Evolutionary conservation across 2,113 vertebrate genomes (phyloP).

Genomic region (Empidonax traillii): DNA sequence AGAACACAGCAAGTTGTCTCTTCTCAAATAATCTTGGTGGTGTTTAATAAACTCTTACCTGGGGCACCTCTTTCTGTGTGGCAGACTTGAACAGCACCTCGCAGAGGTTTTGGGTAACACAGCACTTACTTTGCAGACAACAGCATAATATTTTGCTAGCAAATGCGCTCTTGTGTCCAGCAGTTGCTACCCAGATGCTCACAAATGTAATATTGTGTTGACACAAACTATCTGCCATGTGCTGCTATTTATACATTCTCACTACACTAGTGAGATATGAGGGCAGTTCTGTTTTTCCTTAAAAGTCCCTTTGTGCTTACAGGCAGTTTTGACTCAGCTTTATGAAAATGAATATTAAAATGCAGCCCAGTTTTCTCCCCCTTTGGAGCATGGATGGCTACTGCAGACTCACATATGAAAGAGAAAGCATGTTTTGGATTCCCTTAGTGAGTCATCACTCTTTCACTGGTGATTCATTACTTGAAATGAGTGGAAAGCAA

Average conservation of each 20-base stretch:
- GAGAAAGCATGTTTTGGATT: background rate
- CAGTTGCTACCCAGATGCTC: constrained; percentile 39
- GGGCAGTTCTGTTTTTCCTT: constrained; percentile 34
- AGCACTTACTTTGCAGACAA: background rate
- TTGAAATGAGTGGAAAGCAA: background rate
- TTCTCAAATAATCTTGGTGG: background rate
- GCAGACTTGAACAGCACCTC: background rate
- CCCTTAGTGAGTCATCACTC: background rate
- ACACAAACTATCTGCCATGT: constrained; percentile 41
- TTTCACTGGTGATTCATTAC: background rate
- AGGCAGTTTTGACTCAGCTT: constrained; percentile 34
- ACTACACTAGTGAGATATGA: background rate
- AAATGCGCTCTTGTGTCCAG: background rate
- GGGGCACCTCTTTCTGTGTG: background rate
- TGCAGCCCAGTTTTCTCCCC: background rate
- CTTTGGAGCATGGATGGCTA: background rate
- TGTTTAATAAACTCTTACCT: background rate
- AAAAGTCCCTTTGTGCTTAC: constrained; percentile 48
- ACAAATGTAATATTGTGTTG: constrained; percentile 25
- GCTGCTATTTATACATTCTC: constrained; percentile 42
- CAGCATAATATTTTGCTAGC: background rate
- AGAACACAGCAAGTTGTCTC: background rate
- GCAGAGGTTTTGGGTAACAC: background rate
- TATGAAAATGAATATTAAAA: constrained; percentile 17
- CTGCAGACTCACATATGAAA: background rate